phyloP scores from a whole-genome alignment of 2,797 vertebrate species.

The Clamator glandarius region DNA sequence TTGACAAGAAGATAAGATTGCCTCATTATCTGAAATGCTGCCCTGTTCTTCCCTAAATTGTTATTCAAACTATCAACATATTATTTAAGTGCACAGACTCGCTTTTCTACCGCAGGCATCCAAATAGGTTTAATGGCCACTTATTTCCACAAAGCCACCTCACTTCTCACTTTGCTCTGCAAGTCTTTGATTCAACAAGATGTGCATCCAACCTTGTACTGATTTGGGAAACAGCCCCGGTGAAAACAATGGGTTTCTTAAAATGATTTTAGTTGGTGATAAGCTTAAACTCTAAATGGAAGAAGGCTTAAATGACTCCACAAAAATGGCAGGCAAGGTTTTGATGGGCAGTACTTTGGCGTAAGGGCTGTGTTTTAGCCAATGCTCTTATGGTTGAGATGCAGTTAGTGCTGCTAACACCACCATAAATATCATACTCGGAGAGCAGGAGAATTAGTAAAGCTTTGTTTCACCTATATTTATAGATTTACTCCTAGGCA shows the following conservation, averaged over 20 bases:
- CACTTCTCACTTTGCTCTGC: neutral
- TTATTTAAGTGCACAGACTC: neutral
- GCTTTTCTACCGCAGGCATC: neutral
- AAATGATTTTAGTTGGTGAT: neutral
- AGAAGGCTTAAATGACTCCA: neutral
- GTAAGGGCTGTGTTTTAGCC: neutral
- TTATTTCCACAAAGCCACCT: neutral
- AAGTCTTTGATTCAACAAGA: neutral
- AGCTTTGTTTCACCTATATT: neutral
- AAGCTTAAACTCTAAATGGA: neutral
- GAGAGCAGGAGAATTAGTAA: neutral
- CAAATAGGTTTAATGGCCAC: neutral
- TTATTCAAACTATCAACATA: neutral
- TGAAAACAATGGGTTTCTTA: neutral
- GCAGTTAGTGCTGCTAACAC: neutral
- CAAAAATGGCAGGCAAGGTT: neutral
- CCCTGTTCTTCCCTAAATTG: neutral
- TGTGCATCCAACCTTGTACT: neutral
- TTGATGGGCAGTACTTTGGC: neutral
- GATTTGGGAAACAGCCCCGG: neutral
- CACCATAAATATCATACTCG: neutral
- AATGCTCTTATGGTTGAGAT: neutral
- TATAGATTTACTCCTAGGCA: neutral
- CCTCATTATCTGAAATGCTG: conserved; percentile 31
- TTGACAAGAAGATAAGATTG: conserved; percentile 17